Conservation (phyloP, 2,888 invertebrate species). For the Plemyria rubiginata region DNA sequence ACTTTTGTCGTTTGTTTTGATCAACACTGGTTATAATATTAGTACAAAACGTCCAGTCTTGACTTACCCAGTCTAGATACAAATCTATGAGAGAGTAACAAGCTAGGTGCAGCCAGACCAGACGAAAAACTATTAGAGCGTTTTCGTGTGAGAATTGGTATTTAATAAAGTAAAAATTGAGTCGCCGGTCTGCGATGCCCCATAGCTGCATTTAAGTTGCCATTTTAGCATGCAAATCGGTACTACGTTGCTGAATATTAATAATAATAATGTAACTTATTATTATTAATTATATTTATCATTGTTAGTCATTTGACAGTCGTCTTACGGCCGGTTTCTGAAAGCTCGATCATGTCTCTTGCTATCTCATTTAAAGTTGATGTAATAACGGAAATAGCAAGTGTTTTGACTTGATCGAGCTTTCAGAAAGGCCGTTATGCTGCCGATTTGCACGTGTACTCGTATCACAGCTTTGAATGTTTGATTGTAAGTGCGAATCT, state of each 20-base stretch:
- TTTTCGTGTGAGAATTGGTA: background rate
- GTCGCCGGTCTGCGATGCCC: background rate
- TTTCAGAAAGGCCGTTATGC: too few relatives aligned
- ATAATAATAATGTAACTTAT: too few relatives aligned
- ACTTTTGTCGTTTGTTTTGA: background rate
- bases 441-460: conserved; percentile 22
- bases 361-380: too few relatives aligned
- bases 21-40: background rate
- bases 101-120: background rate
- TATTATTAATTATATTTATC: too few relatives aligned
- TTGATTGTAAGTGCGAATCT: conserved; percentile 42
- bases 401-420: too few relatives aligned
- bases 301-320: too few relatives aligned
- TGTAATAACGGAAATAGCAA: too few relatives aligned
- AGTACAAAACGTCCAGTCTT: background rate
- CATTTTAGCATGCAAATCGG: background rate
- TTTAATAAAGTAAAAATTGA: background rate
- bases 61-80: background rate
- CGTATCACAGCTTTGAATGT: conserved; percentile 44
- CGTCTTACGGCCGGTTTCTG: too few relatives aligned
- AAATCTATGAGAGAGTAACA: background rate
- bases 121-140: background rate
- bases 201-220: background rate
- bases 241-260: background rate
- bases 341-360: too few relatives aligned